phyloP scores from a whole-genome alignment of 2,797 vertebrate genomes.

The Phoebastria nigripes region DNA sequence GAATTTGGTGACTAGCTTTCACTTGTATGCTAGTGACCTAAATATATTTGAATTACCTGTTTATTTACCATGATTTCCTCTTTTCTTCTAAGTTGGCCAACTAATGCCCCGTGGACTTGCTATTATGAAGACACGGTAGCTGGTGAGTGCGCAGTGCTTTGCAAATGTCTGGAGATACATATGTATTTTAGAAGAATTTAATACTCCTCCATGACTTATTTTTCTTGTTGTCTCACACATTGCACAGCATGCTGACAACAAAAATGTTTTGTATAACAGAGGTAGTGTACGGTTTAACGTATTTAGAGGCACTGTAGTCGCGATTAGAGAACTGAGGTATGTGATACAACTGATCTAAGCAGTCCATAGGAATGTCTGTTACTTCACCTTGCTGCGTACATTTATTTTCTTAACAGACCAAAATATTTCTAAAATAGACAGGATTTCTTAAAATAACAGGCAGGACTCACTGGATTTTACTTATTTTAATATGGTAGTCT shows the following conservation, averaged over 20 bases:
- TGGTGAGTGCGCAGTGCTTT: neutral
- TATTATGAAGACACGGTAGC: fast-evolving
- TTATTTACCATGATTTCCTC: neutral
- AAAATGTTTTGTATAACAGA: neutral
- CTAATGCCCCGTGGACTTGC: fast-evolving
- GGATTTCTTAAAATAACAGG: neutral
- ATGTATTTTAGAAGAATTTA: neutral
- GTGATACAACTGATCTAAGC: neutral
- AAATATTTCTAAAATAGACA: neutral
- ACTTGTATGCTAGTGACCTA: neutral
- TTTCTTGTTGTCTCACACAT: neutral
- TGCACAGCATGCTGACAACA: neutral
- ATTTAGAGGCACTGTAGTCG: neutral
- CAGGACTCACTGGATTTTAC: neutral
- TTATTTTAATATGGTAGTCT: neutral
- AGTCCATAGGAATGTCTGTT: neutral
- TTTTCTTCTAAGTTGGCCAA: neutral
- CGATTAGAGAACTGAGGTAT: neutral
- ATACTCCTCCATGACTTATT: neutral
- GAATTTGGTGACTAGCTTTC: neutral
- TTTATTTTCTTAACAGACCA: neutral
- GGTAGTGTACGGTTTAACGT: neutral
- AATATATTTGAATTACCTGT: neutral
- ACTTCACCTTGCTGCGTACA: neutral
- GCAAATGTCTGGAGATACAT: neutral